Percentiles rank a stretch among this genome's conserved stretches.
Conservation (phyloP, 2,888 invertebrate species). For the Acronicta alni region DNA sequence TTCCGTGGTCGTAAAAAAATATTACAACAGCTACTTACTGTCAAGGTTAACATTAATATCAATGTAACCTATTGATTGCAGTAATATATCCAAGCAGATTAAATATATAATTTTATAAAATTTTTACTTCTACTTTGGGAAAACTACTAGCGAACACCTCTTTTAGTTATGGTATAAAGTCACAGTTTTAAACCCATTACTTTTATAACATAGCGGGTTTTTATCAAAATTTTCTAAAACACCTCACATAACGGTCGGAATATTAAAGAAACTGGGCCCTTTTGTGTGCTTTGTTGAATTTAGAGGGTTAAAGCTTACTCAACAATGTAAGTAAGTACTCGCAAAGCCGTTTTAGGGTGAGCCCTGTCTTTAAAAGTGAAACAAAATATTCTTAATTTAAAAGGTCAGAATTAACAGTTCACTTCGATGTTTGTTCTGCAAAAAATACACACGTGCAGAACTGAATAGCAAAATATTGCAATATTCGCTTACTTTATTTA, state of each 20-base stretch:
- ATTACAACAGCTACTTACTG: too few species aligned
- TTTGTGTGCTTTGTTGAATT: conserved; percentile 60
- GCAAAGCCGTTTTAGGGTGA: conserved; percentile 46
- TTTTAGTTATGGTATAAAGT: too few species aligned
- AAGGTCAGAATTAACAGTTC: conserved; percentile 14
- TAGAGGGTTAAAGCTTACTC: conserved; percentile 62
- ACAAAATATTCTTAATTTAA: conserved; percentile 29
- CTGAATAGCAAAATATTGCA: too few species aligned
- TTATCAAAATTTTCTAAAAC: conserved; percentile 56
- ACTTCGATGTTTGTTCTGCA: conserved; percentile 1
- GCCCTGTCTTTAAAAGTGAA: conserved; percentile 29
- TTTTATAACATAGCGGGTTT: conserved; percentile 40
- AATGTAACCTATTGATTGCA: too few species aligned
- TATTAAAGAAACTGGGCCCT: conserved; percentile 66
- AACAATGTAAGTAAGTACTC: conserved; percentile 56
- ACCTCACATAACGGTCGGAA: conserved; percentile 47
- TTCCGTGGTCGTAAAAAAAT: too few species aligned
- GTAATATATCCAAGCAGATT: too few species aligned
- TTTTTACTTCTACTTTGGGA: conserved; percentile 56
- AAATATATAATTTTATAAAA: too few species aligned
- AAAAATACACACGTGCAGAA: neutral
- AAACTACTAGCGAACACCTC: too few species aligned
- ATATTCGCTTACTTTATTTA: too few species aligned
- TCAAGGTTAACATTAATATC: too few species aligned
- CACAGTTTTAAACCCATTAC: too few species aligned